These are phyloP conservation scores for Apocrypta bakeri DNA, from an alignment of 1,140 invertebrate species.

Conservation along the genomic window DNA sequence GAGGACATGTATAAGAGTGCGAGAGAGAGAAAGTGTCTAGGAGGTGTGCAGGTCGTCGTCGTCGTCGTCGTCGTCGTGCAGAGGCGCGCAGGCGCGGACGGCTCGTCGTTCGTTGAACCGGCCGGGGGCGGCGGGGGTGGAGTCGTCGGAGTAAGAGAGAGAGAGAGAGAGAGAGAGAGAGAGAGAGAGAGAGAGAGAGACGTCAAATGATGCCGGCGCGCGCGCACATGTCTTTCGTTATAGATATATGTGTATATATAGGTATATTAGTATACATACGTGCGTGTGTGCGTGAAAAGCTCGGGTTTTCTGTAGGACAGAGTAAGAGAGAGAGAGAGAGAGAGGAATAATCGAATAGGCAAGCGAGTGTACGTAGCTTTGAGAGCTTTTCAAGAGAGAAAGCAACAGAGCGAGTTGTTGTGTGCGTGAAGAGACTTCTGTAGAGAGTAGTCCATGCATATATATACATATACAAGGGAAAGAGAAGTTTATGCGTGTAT, in stretches of 20 bases:
- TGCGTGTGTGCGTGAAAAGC: neutral
- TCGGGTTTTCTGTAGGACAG: neutral
- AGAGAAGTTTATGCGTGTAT: slow-evolving; percentile 12
- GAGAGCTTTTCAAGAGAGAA: slow-evolving; percentile 14
- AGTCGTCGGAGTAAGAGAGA: slow-evolving; percentile 1
- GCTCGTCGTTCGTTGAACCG: slow-evolving; percentile 66
- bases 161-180: neutral
- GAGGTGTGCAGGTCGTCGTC: slow-evolving; percentile 46
- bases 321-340: neutral
- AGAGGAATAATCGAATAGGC: slow-evolving; percentile 32
- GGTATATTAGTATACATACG: too few relatives aligned
- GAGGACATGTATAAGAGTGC: neutral
- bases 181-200: neutral
- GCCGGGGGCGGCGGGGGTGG: slow-evolving; percentile 39
- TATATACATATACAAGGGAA: too few relatives aligned
- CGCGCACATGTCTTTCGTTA: neutral
- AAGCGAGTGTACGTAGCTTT: neutral
- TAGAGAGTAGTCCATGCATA: too few relatives aligned
- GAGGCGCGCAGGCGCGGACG: slow-evolving; percentile 61
- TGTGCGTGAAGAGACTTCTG: neutral
- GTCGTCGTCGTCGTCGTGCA: slow-evolving; percentile 59
- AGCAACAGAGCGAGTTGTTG: slow-evolving; percentile 26
- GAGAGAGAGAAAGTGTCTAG: neutral
- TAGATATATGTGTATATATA: too few relatives aligned
- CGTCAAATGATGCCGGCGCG: slow-evolving; percentile 21